Evolutionary conservation across 2,797 vertebrate genomes (phyloP).

Genomic region (Hephaestus fuliginosus): DNA sequence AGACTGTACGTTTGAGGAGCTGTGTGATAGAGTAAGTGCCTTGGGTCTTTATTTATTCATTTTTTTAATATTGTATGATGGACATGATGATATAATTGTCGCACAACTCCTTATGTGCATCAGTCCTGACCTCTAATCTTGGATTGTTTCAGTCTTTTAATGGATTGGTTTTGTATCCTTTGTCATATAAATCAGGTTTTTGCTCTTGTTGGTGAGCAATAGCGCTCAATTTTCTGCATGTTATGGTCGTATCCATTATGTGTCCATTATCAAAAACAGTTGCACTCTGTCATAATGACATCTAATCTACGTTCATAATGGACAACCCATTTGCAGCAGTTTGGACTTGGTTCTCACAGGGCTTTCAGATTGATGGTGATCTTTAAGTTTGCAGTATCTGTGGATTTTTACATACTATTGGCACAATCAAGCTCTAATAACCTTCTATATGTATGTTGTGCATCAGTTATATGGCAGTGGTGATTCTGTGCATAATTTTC

Average conservation of each 20-base stretch:
- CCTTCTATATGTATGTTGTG: not conserved
- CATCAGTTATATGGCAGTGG: too few relatives aligned
- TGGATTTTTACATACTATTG: not conserved
- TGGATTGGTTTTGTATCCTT: not conserved
- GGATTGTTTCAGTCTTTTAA: not conserved
- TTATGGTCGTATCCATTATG: not conserved
- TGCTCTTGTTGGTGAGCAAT: not conserved
- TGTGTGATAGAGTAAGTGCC: conserved; percentile 94
- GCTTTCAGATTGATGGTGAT: not conserved
- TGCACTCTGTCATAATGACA: too few relatives aligned
- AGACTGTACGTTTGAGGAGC: conserved; percentile 98
- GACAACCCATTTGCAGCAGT: not conserved
- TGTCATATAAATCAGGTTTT: not conserved
- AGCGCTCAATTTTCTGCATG: not conserved
- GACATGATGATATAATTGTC: not conserved
- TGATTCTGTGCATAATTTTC: too few relatives aligned
- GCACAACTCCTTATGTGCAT: not conserved
- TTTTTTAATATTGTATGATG: not conserved
- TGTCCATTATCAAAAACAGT: not conserved
- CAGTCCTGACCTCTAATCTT: not conserved
- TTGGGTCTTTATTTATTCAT: not conserved
- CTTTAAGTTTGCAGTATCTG: not conserved
- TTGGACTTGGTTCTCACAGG: not conserved
- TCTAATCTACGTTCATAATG: not conserved
- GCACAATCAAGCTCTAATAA: not conserved